Conservation (phyloP, 2,888 invertebrate genomes). For the Trypoxylon attenuatum region DNA sequence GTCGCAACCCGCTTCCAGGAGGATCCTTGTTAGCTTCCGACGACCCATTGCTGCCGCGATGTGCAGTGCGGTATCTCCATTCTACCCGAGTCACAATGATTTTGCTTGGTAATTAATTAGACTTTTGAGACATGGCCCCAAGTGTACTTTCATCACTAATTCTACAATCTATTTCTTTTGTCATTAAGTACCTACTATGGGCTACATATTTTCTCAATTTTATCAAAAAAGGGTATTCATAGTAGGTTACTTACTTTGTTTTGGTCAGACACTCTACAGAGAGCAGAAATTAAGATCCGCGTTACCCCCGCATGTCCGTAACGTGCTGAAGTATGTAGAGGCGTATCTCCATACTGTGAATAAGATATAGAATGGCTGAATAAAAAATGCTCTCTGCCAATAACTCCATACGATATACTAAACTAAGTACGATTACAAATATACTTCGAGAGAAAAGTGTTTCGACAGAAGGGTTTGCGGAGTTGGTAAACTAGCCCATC, state of each 20-base stretch:
- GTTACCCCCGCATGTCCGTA: conserved; percentile 98
- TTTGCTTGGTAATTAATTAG: no score
- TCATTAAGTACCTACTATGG: no score
- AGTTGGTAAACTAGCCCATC: neutral
- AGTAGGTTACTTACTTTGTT: conserved; percentile 84
- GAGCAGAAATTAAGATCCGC: conserved; percentile 93
- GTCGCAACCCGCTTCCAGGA: conserved; percentile 91
- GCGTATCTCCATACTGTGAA: conserved; percentile 92
- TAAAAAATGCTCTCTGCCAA: no score
- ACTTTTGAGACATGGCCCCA: no score
- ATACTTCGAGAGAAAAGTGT: neutral
- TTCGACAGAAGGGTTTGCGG: neutral
- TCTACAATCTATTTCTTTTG: no score
- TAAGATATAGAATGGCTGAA: no score
- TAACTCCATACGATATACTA: no score
- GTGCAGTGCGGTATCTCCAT: conserved; percentile 95
- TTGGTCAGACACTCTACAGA: conserved; percentile 89
- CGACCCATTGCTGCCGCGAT: conserved; percentile 96
- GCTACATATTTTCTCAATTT: no score
- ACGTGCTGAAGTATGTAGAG: conserved; percentile 94
- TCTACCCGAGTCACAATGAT: conserved; percentile 74
- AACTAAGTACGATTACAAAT: neutral
- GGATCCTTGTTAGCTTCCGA: conserved; percentile 90
- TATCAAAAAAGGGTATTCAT: neutral
- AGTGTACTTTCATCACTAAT: no score